Conservation (phyloP, 2,113 vertebrate genomes). For the Tilapia sparmanii region DNA sequence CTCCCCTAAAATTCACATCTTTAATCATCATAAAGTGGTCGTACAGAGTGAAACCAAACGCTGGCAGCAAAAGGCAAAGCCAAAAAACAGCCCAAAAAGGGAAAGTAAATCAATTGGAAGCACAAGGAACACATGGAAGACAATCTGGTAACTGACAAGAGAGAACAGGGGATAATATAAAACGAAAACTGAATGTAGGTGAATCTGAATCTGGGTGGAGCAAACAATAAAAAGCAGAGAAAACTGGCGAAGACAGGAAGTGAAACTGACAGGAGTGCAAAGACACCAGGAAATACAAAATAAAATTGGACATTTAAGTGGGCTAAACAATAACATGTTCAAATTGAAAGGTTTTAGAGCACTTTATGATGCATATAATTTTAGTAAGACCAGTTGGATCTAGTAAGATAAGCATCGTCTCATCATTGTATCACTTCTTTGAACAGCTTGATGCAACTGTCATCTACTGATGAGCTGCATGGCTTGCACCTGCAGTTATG, state of each 20-base stretch:
- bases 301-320: not conserved
- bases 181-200: fast-evolving
- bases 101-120: not conserved
- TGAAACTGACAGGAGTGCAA: not conserved
- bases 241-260: not conserved
- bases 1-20: not conserved
- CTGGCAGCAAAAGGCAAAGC: not conserved
- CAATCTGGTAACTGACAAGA: not conserved
- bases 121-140: not conserved
- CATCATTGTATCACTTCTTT: not conserved
- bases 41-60: not conserved
- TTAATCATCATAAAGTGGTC: not conserved
- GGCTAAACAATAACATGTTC: not conserved
- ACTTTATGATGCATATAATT: fast-evolving
- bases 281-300: not conserved
- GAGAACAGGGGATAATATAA: not conserved
- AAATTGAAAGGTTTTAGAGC: not conserved
- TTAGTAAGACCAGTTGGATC: not conserved
- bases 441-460: not conserved
- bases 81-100: not conserved
- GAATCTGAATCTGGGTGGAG: not conserved
- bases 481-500: not conserved
- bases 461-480: not conserved
- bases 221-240: not conserved
- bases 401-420: not conserved